Evolutionary conservation across 2,888 invertebrate species (phyloP).

Genomic region (Caenorhabditis imperialis): DNA sequence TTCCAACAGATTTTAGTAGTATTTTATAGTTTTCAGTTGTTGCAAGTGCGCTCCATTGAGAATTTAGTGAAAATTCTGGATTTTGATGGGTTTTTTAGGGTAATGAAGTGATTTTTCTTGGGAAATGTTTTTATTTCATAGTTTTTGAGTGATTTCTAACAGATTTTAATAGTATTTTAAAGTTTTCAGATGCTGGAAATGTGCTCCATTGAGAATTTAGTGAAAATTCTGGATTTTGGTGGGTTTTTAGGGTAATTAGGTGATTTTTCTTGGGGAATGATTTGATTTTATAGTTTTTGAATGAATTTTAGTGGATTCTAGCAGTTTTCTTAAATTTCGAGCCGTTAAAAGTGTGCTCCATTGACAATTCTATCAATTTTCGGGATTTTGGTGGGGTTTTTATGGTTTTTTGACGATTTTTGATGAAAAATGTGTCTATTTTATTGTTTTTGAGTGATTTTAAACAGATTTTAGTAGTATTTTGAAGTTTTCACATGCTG

Average conservation of each 20-base stretch:
- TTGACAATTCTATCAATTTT: neutral
- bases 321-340: no score
- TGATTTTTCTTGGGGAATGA: no score
- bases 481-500: neutral
- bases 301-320: no score
- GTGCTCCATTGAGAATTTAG: neutral
- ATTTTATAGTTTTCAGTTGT: no score
- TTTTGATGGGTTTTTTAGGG: neutral
- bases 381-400: neutral
- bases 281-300: no score
- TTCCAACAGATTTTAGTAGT: no score
- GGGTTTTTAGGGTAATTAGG: neutral
- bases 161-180: neutral
- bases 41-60: no score
- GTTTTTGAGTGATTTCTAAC: neutral
- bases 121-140: neutral
- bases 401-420: neutral
- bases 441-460: neutral
- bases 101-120: neutral
- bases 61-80: neutral
- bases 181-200: neutral
- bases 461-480: neutral
- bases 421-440: neutral
- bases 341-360: no score
- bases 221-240: neutral